Conservation (phyloP, 2,888 invertebrate genomes). For the Scaptomyza polygonia region DNA sequence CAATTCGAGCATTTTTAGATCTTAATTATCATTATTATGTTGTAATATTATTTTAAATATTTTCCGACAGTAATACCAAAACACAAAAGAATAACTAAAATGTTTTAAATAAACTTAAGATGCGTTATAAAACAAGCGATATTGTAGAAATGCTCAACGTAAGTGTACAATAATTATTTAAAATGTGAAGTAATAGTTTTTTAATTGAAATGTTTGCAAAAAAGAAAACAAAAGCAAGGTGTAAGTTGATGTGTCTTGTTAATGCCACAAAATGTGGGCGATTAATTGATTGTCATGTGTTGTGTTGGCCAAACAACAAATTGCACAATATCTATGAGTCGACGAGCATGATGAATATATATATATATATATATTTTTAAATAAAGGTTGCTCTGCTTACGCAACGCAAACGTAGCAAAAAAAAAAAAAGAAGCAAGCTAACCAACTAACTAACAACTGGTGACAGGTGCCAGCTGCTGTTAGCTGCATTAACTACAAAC, state of each 20-base stretch:
- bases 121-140: not conserved
- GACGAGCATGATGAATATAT: slow-evolving; percentile 10
- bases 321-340: slow-evolving; percentile 66
- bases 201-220: slow-evolving; percentile 78
- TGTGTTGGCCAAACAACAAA: slow-evolving; percentile 39
- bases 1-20: no score
- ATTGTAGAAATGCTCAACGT: not conserved
- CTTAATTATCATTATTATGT: no score
- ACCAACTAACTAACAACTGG: not conserved
- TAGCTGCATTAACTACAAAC: not conserved
- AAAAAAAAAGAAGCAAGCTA: not conserved
- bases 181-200: slow-evolving; percentile 66
- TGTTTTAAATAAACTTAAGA: not conserved
- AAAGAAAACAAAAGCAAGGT: slow-evolving; percentile 22
- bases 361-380: not conserved
- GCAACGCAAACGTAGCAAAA: slow-evolving; percentile 43
- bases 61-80: no score
- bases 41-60: no score
- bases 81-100: no score
- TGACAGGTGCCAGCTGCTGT: slow-evolving; percentile 3
- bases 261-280: slow-evolving; percentile 51
- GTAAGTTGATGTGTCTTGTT: slow-evolving; percentile 25
- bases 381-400: slow-evolving; percentile 65
- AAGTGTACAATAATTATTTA: slow-evolving; percentile 41
- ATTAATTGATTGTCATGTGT: slow-evolving; percentile 72